Conservation (phyloP, 2,888 invertebrate species). For the Idaea dimidiata region DNA sequence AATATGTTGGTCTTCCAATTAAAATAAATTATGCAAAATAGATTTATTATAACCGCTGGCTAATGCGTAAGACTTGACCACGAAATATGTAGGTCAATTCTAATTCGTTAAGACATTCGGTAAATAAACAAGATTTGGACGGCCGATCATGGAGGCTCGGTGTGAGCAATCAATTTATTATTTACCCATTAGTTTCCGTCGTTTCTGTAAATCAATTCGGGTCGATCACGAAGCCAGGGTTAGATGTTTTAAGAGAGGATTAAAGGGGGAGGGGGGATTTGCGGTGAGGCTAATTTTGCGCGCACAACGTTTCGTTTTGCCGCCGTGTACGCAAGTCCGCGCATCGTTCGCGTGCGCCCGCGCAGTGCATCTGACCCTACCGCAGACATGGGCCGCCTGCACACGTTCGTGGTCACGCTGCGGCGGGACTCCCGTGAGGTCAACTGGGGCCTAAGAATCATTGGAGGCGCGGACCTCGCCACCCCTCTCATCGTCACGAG, state of each 20-base stretch:
- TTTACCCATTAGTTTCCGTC: conserved; percentile 56
- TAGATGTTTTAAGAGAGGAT: conserved; percentile 49
- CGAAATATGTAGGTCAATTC: conserved; percentile 37
- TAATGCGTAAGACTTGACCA: conserved; percentile 20
- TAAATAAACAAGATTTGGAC: conserved; percentile 39
- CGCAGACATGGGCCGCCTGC: conserved; percentile 83
- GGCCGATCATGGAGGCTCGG: conserved; percentile 31
- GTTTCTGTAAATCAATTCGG: conserved; percentile 69
- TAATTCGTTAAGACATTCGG: conserved; percentile 31
- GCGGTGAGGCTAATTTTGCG: conserved; percentile 67
- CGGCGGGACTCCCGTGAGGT: conserved; percentile 85
- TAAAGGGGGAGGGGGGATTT: conserved; percentile 56
- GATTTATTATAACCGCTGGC: conserved; percentile 21
- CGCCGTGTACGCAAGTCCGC: conserved; percentile 59
- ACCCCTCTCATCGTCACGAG: conserved; percentile 93
- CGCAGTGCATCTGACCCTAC: conserved; percentile 49
- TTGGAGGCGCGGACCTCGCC: conserved; percentile 92
- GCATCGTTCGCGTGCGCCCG: conserved; percentile 48
- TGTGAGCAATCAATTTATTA: conserved; percentile 37
- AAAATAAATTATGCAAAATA: conserved; percentile 18
- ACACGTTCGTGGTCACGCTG: conserved; percentile 88
- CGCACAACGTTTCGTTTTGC: conserved; percentile 71
- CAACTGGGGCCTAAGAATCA: conserved; percentile 93
- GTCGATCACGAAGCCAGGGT: conserved; percentile 71
- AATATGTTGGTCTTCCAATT: conserved; percentile 10